Percentiles rank a stretch among this genome's conserved stretches.
phyloP scores from a whole-genome alignment of 2,797 vertebrate species.

The Sparus aurata region DNA sequence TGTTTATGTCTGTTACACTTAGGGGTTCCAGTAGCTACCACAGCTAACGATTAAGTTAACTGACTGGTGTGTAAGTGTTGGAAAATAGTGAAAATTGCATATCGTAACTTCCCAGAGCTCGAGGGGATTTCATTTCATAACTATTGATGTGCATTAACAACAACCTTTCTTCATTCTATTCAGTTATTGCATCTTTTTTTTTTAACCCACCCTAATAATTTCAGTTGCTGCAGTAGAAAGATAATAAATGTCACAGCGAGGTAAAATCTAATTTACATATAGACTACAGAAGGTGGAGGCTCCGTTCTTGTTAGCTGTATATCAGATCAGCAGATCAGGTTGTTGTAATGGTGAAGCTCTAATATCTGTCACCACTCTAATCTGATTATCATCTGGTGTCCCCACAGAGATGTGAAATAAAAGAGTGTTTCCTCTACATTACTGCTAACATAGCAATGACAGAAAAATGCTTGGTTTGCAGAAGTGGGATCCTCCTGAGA shows the following conservation, averaged over 20 bases:
- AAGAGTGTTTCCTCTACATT: constrained; percentile 45
- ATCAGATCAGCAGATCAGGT: background rate
- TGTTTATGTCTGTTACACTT: background rate
- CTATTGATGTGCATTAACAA: background rate
- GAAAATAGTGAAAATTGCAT: background rate
- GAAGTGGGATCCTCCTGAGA: constrained; percentile 51
- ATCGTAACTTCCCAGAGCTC: background rate
- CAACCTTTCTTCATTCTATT: background rate
- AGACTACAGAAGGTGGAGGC: background rate
- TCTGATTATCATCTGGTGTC: constrained; percentile 22
- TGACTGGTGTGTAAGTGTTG: background rate
- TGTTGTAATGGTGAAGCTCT: background rate
- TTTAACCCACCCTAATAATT: background rate
- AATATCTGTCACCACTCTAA: background rate
- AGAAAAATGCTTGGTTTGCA: constrained; percentile 66
- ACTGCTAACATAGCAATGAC: constrained; percentile 70
- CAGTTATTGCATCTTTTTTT: background rate
- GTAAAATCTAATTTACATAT: constrained; percentile 27
- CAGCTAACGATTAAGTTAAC: background rate
- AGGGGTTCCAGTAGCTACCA: background rate
- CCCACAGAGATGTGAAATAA: constrained; percentile 26
- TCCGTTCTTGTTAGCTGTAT: background rate
- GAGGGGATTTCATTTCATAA: background rate
- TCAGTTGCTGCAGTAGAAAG: background rate
- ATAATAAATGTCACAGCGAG: background rate